Evolutionary conservation across 2,888 invertebrate species (phyloP), one percentile per base, ranked within the genome.

Genomic region (Muschampia plurimacula): DNA sequence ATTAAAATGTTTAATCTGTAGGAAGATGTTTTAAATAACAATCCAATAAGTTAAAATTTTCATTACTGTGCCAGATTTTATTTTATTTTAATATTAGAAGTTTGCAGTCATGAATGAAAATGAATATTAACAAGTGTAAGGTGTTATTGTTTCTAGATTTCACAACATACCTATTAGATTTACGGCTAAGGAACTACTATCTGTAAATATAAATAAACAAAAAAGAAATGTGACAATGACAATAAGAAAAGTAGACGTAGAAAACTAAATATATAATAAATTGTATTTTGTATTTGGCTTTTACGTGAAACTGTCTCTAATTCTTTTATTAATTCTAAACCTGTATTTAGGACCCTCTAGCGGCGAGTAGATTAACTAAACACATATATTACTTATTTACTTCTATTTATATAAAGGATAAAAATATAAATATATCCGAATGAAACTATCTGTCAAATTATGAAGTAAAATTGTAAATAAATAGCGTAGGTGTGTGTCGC

Each of bases 371-470:
- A n/a, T 22, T 6, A 64, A 55, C 55, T 64, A 15, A 6, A 10
- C 22, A 7, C 57, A 32, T 59, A 59, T 2, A 36, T 60, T 36
- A 12, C 5, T 4, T 13, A 59, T 28, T 22, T 57, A 57, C 10
- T 13, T 57, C 28, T 32, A 32, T 60, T 36, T n/a, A 44, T 49
- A 41, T 5, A 66, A 41, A 71, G 52, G 36, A 46, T 73, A 32
- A 76, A 73, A 57, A 63, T 73, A 69, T 62, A 74, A 76, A 74
- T 70, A 74, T 79, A 79, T 72, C 79, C 74, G 44, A 75, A 76
- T 77, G 75, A 84, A 86, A 89, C 90, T 89, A 84, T 87, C 81
- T 81, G 91, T 91, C 91, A 91, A 91, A 91, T 91, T 91, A 90
- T 84, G 79, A 81, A 82, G 82, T 78, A 78, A 82, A 62, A 59